phyloP scores from a whole-genome alignment of 2,113 vertebrate species.

The Periophthalmodon schlosseri region DNA sequence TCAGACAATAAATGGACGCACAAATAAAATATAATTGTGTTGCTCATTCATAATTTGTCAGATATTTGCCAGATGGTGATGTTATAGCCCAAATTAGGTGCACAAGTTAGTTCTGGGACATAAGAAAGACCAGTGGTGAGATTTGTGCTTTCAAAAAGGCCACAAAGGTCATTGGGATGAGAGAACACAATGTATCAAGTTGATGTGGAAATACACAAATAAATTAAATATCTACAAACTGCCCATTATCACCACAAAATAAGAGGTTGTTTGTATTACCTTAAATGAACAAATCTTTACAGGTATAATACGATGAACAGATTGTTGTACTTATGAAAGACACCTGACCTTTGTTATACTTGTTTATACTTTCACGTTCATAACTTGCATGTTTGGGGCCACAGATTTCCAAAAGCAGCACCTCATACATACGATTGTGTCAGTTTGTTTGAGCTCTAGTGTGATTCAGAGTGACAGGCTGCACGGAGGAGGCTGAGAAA shows the following conservation, averaged over 20 bases:
- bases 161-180: no score
- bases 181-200: background rate
- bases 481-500: constrained; percentile 13
- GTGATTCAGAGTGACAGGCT: constrained; percentile 58
- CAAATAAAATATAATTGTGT: no score
- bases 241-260: background rate
- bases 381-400: background rate
- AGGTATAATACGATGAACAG: background rate
- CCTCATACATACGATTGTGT: constrained; percentile 59
- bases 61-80: no score
- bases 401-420: constrained; percentile 29
- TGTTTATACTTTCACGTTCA: background rate
- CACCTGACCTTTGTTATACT: background rate
- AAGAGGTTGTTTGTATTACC: background rate
- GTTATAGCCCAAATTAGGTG: no score
- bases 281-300: background rate
- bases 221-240: background rate
- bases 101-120: no score
- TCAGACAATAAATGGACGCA: no score
- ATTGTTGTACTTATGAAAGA: no score
- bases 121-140: background rate
- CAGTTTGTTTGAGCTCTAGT: constrained; percentile 33
- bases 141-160: background rate
- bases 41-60: no score
- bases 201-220: no score